Percentiles rank a stretch among this genome's conserved stretches.
phyloP scores from a whole-genome alignment of 2,888 invertebrate genomes.

The Rapana venosa region DNA sequence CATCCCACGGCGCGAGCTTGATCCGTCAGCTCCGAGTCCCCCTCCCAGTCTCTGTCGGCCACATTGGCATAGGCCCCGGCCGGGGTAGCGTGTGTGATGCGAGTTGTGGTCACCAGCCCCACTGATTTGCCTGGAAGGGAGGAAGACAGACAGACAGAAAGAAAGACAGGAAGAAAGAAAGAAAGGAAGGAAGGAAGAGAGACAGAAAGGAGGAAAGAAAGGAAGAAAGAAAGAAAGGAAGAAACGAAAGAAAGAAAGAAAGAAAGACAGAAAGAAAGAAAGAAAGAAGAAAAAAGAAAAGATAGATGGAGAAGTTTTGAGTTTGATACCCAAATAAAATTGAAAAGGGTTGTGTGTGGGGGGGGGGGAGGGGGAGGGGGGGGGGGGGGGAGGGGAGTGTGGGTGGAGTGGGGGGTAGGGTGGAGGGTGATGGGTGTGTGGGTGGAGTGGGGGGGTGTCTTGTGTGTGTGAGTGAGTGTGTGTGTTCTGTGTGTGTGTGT shows the following conservation, averaged over 20 bases:
- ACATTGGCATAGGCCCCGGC: slow-evolving; percentile 75
- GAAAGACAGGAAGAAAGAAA: neutral
- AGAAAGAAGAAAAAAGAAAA: neutral
- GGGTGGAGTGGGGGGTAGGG: too few relatives aligned
- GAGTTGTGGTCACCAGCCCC: slow-evolving; percentile 76
- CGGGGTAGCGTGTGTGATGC: slow-evolving; percentile 78
- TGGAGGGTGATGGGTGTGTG: too few relatives aligned
- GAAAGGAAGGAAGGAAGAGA: neutral
- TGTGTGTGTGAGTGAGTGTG: too few relatives aligned
- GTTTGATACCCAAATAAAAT: too few relatives aligned
- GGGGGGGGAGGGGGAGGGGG: too few relatives aligned
- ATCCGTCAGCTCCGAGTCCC: slow-evolving; percentile 46
- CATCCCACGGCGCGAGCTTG: slow-evolving; percentile 48
- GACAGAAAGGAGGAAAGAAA: neutral
- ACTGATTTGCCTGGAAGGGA: slow-evolving; percentile 70
- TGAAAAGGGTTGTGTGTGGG: too few relatives aligned
- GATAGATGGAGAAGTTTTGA: too few relatives aligned
- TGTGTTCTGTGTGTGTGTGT: too few relatives aligned
- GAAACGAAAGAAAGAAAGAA: neutral
- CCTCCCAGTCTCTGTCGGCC: slow-evolving; percentile 73
- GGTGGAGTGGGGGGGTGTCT: too few relatives aligned
- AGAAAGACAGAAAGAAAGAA: neutral
- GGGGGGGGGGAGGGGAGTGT: too few relatives aligned
- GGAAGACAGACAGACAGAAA: neutral
- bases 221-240: neutral